A percentile compares a stretch with the other conserved stretches of the same genome.
These are phyloP conservation scores for Nephrotoma flavescens DNA, from an alignment of 2,888 invertebrate genomes.

Conservation along the genomic window DNA sequence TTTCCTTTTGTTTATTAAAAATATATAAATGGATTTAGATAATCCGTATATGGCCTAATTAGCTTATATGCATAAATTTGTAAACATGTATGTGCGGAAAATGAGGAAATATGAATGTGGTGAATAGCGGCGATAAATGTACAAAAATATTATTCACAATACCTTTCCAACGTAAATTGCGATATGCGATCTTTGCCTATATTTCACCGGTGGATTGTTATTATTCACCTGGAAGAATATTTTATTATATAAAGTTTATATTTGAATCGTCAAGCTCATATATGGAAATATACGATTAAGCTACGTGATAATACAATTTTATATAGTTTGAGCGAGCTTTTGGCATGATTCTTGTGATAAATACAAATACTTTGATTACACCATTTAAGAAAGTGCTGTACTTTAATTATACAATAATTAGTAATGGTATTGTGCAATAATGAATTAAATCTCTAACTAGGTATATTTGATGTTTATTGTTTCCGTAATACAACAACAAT, in stretches of 20 bases:
- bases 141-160: background rate
- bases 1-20: background rate
- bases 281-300: too few relatives aligned
- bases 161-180: background rate
- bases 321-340: background rate
- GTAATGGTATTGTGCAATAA: background rate
- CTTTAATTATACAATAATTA: background rate
- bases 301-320: background rate
- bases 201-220: background rate
- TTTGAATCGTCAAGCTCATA: background rate
- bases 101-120: background rate
- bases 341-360: too few relatives aligned
- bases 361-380: background rate
- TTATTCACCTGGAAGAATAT: background rate
- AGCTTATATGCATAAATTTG: background rate
- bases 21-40: background rate
- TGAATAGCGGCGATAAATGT: background rate
- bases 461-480: background rate
- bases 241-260: background rate
- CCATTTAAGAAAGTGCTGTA: background rate
- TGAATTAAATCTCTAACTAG: background rate
- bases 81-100: background rate
- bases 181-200: background rate
- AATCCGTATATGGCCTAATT: background rate
- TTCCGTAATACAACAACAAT: background rate